Evolutionary conservation across 2,797 vertebrate species (phyloP), one percentile per base, ranked within the genome.

Genomic region (Sus cebifrons): DNA sequence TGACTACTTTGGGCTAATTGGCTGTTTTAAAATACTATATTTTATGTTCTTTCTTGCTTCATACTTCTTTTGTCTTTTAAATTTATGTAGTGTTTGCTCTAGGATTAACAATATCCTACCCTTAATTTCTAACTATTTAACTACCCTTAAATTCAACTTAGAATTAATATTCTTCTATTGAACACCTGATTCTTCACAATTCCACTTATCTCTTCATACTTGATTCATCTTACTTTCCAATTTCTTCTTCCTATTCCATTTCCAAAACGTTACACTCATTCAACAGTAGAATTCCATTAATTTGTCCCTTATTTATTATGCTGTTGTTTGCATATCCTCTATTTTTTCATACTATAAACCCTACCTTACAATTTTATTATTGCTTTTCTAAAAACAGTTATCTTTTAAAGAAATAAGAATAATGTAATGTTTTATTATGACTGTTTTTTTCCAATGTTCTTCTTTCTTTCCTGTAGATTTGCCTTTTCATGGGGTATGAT

Each of bases 11-110:
- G 56, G 40, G 27, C 1, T 71, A 44, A 64, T 10, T 82, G 52
- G 49, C 73, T 87, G 82, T 36, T 23, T 75, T 75, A 20, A 40
- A 81, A 84, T 77, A 70, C 52, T 91, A 44, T 84, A 5, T n/a
- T 81, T 94, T n/a, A 62, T 84, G 67, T 40, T 20, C 27, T 84
- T 84, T 52, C 44, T 86, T 86, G n/a, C 73, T 86, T 79, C 32
- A 58, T 65, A 58, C 36, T 60, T 73, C 32, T 77, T 75, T 23
- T 89, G 23, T 58, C 79, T 62, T 44, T 82, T 49, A 60, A 71
- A n/a, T 10, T 17, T 36, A 9, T 17, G 21, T n/a, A 60, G 52
- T 44, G 56, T 52, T 60, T 64, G 36, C 16, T 81, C 2, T 82
- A 62, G 70, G 12, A 40, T 88, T 83, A 88, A 83, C 54, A 52